Conservation (phyloP, 2,113 vertebrate genomes). For the Callipepla californica region DNA sequence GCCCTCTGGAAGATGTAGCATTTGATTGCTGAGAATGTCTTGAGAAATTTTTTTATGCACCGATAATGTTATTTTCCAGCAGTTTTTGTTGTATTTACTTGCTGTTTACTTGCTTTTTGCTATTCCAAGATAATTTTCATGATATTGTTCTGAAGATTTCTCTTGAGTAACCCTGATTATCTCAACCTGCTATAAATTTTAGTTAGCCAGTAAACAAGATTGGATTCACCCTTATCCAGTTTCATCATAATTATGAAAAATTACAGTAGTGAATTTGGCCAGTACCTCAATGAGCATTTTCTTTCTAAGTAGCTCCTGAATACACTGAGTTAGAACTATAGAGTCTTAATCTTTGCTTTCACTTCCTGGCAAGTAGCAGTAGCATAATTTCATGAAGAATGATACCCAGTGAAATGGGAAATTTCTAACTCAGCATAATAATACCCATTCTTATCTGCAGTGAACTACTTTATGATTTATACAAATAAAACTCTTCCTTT, state of each 20-base stretch:
- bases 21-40: neutral
- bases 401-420: neutral
- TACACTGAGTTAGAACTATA: neutral
- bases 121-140: neutral
- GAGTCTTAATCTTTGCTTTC: conserved; percentile 14
- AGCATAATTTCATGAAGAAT: conserved; percentile 18
- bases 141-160: neutral
- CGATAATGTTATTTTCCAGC: neutral
- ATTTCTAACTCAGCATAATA: neutral
- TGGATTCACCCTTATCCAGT: neutral
- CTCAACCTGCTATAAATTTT: conserved; percentile 9
- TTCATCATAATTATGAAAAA: neutral
- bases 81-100: neutral
- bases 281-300: conserved; percentile 5
- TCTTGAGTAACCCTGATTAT: neutral
- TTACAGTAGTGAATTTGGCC: neutral
- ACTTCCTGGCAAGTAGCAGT: neutral
- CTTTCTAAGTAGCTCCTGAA: conserved; percentile 32
- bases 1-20: neutral
- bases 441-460: neutral
- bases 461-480: neutral
- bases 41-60: neutral
- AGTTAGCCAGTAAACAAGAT: neutral
- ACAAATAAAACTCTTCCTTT: neutral
- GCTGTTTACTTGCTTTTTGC: neutral